phyloP scores from a whole-genome alignment of 2,888 invertebrate genomes.

The Eupithecia insigniata region DNA sequence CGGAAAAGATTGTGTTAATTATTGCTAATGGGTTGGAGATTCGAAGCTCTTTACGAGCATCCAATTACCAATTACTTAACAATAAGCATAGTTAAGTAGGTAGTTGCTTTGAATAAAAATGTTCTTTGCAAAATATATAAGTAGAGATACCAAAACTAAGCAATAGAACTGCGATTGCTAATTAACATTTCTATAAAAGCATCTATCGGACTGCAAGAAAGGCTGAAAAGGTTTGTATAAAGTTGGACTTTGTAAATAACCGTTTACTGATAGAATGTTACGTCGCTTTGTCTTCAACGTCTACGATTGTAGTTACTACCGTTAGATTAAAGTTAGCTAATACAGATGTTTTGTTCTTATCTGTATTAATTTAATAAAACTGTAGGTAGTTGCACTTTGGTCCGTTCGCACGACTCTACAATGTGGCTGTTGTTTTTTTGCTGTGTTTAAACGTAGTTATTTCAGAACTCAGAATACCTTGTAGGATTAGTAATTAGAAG shows the following conservation, averaged over 20 bases:
- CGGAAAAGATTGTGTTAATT: constrained; percentile 22
- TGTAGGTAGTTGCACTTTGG: constrained; percentile 27
- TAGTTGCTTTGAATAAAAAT: constrained; percentile 6
- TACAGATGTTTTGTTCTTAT: constrained; percentile 26
- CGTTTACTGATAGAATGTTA: constrained; percentile 50
- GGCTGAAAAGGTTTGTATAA: constrained; percentile 64
- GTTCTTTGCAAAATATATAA: background rate
- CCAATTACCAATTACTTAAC: constrained; percentile 13
- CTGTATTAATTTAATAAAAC: constrained; percentile 20
- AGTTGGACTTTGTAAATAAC: constrained; percentile 66
- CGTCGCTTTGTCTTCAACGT: constrained; percentile 59
- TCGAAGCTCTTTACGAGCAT: constrained; percentile 21
- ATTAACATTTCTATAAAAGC: constrained; percentile 11
- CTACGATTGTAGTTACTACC: constrained; percentile 26
- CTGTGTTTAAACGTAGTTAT: background rate
- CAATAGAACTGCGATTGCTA: background rate
- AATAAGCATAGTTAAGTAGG: constrained; percentile 10
- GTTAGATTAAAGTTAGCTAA: constrained; percentile 23
- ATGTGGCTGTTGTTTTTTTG: constrained; percentile 11
- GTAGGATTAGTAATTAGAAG: constrained; percentile 5
- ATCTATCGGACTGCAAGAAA: constrained; percentile 51
- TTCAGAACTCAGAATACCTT: background rate
- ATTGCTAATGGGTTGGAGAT: constrained; percentile 28
- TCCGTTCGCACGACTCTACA: constrained; percentile 24
- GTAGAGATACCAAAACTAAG: background rate